Evolutionary conservation across 2,888 invertebrate genomes (phyloP).

Genomic region (Periphyllus acericola): DNA sequence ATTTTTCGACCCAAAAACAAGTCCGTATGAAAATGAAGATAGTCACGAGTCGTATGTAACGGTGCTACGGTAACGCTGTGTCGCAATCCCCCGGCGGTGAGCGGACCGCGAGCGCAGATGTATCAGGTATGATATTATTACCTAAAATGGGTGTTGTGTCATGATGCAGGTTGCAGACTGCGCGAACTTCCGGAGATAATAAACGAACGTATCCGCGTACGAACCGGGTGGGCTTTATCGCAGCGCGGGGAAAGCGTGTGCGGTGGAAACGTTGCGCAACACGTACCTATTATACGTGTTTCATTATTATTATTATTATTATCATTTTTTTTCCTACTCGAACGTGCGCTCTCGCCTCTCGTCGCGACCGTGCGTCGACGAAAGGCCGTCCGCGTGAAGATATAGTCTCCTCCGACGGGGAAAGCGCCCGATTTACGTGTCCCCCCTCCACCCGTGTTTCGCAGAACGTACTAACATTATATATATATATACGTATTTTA

Average conservation of each 20-base stretch:
- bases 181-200: not conserved
- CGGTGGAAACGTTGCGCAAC: slow-evolving; percentile 1
- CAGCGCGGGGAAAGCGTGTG: not conserved
- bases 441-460: not conserved
- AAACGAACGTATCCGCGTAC: not conserved
- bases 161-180: not conserved
- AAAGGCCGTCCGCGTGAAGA: not conserved
- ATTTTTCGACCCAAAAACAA: no score
- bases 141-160: no score
- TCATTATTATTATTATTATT: no score
- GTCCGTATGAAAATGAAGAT: no score
- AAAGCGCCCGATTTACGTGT: not conserved
- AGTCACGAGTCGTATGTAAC: no score
- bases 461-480: no score
- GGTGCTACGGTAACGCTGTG: no score
- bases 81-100: no score
- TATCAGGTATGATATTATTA: no score
- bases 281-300: no score
- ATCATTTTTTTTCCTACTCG: not conserved
- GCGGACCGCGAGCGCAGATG: no score
- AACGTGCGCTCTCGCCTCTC: not conserved
- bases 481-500: no score
- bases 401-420: not conserved
- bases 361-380: not conserved
- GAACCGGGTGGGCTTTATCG: not conserved